Evolutionary conservation across 1,140 invertebrate genomes (phyloP), one percentile per base, ranked within the genome.

Genomic region (Drosophila lacteicornis): DNA sequence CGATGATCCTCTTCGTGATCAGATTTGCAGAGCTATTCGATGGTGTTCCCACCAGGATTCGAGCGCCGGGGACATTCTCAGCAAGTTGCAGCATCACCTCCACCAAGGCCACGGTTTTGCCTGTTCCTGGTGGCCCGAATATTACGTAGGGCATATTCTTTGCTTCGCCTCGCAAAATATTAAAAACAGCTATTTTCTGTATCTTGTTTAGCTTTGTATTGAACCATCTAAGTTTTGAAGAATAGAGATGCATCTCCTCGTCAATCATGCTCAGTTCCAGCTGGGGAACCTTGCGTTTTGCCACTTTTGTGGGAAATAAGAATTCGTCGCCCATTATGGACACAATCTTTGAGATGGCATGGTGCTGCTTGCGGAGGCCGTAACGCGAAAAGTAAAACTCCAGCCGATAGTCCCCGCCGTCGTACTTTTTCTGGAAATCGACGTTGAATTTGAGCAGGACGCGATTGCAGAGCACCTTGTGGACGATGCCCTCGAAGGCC

Each of bases 51-150:
- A 98, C 94, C 27, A 99, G 86, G 50, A 99, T 94, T 73, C 97
- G 94, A 61, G 95, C 95, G 9, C 95, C 94, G 0, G 95, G 94
- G 13, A 97, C 84, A 11, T 94, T 86, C 8, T 87, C 93, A 6
- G 96, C 93, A 78, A 98, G 94, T 93, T 99, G 98, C 25, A 98
- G 91, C 19, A 98, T 95, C 0, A 95, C 94, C 94, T 99, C 98
- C 19, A 98, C 96, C 7, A 99, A 92, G 6, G 98, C 99, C 0
- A 98, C 93, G 0, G 98, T 99, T 94, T 99, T 99, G n/a, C 98
- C 98, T 17, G 98, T 99, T 9, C 98, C 98, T 3, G 98, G 98
- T 47, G 98, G 98, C 3, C 98, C 98, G 93, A 97, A 99, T 69
- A 99, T 96, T 7, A 98, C 94, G 85, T 99, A 99, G 0, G 98